Conservation (phyloP, 1,140 invertebrate genomes). For the Latrodectus geometricus region DNA sequence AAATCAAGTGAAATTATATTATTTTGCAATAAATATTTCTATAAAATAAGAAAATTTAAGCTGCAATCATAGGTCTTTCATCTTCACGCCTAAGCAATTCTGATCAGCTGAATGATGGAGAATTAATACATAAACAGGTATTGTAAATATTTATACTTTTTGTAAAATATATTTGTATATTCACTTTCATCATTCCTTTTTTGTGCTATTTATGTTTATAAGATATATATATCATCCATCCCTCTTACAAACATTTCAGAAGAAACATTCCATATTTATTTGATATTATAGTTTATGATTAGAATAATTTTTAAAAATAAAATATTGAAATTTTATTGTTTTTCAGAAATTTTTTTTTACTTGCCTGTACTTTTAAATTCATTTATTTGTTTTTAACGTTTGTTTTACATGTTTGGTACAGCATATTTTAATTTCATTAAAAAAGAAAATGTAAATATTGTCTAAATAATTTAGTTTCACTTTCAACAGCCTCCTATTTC, state of each 20-base stretch:
- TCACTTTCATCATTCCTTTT: not conserved
- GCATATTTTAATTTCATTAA: too few relatives aligned
- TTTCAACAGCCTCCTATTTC: too few relatives aligned
- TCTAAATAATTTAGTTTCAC: too few relatives aligned
- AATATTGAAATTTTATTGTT: not conserved
- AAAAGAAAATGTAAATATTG: too few relatives aligned
- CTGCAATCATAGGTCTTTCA: conserved; percentile 25
- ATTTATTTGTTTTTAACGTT: too few relatives aligned
- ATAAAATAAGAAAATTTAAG: not conserved
- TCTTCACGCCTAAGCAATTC: conserved; percentile 12
- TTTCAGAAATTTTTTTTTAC: too few relatives aligned
- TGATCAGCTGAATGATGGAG: conserved; percentile 13
- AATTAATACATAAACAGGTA: conserved; percentile 18
- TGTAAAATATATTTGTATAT: not conserved
- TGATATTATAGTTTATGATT: not conserved
- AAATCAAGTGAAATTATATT: not conserved
- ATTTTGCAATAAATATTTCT: not conserved
- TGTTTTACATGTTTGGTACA: too few relatives aligned
- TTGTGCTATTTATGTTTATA: not conserved
- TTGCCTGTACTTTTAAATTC: too few relatives aligned
- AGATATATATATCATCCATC: not conserved
- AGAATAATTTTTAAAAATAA: not conserved
- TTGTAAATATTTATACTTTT: conserved; percentile 4
- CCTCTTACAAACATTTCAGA: too few relatives aligned
- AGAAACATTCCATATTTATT: not conserved